phyloP scores from a whole-genome alignment of 1,140 invertebrate genomes.

The Drosophila insularis region DNA sequence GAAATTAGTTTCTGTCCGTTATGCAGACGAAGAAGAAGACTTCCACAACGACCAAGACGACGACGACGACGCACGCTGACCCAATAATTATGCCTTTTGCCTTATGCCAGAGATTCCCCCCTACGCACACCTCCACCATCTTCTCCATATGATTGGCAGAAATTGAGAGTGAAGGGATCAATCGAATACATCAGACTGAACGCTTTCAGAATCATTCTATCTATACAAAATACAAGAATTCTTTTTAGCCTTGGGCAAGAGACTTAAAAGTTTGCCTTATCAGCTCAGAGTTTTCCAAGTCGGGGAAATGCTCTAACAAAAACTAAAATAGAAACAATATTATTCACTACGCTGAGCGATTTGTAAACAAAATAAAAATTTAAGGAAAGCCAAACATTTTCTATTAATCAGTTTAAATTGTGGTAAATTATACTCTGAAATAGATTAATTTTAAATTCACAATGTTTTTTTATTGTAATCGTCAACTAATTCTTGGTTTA shows the following conservation, averaged over 20 bases:
- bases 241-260: constrained; percentile 36
- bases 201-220: constrained; percentile 45
- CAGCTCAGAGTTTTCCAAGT: constrained; percentile 52
- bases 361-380: not conserved
- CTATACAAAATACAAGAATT: constrained; percentile 46
- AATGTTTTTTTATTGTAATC: too few relatives aligned
- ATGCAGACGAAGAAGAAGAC: constrained; percentile 1
- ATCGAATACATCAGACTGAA: not conserved
- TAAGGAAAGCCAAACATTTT: not conserved
- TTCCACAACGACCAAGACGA: constrained; percentile 27
- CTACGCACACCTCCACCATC: constrained; percentile 5
- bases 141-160: constrained; percentile 42
- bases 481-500: too few relatives aligned
- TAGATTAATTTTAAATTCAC: too few relatives aligned
- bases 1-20: constrained; percentile 68
- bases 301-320: constrained; percentile 39
- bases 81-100: constrained; percentile 69
- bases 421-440: too few relatives aligned
- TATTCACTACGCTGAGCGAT: not conserved
- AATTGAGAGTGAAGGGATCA: constrained; percentile 74
- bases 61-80: constrained; percentile 64
- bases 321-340: not conserved
- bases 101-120: constrained; percentile 14
- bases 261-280: constrained; percentile 58
- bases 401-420: too few relatives aligned